phyloP scores from a whole-genome alignment of 2,113 vertebrate species.

The Oncorhynchus clarkii region DNA sequence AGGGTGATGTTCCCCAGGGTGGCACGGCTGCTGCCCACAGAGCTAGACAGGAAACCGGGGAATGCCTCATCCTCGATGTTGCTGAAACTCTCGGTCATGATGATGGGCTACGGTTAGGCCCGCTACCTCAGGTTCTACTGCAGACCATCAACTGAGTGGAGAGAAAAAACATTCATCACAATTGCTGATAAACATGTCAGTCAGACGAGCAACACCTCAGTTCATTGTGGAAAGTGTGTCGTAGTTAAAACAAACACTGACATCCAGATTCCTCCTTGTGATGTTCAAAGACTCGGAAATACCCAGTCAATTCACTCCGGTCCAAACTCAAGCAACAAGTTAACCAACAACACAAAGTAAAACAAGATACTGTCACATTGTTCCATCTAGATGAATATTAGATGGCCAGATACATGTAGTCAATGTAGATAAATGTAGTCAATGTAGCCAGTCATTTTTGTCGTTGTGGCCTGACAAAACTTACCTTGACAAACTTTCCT shows the following conservation, averaged over 20 bases:
- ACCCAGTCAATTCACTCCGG: no score
- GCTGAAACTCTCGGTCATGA: constrained; percentile 80
- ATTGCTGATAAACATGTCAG: not conserved
- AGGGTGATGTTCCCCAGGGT: constrained; percentile 82
- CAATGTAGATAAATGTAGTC: no score
- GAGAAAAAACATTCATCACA: not conserved
- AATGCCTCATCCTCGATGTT: constrained; percentile 87
- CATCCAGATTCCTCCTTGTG: no score
- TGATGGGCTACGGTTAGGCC: not conserved
- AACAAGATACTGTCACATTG: no score
- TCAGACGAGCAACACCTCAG: not conserved
- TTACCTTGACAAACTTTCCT: no score
- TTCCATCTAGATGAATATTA: no score
- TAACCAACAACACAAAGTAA: no score
- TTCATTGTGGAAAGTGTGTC: not conserved
- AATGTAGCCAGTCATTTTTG: not conserved
- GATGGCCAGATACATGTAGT: no score
- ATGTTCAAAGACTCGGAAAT: no score
- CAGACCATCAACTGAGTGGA: not conserved
- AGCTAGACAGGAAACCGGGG: constrained; percentile 81
- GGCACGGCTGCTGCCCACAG: constrained; percentile 73
- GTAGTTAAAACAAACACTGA: not conserved
- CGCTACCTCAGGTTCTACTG: not conserved
- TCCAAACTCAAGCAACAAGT: no score
- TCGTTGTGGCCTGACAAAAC: not conserved